These are phyloP conservation scores for Lacerta bilineata DNA, from an alignment of 2,797 vertebrate genomes.

Conservation along the genomic window DNA sequence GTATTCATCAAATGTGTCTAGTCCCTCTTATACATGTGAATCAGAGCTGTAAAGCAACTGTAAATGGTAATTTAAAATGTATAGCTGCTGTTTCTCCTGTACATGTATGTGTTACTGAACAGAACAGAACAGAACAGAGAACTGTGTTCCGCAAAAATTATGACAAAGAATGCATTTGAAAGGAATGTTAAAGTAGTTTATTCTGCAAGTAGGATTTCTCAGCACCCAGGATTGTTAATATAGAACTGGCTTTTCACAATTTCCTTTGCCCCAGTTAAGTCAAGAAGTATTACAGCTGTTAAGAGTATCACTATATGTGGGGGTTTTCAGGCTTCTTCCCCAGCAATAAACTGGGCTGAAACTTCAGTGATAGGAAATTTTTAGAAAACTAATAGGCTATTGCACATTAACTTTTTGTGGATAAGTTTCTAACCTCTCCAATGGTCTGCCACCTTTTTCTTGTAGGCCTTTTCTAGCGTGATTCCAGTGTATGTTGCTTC, in stretches of 20 bases:
- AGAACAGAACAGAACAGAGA: neutral
- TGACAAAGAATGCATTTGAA: slow-evolving; percentile 10
- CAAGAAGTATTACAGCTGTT: slow-evolving; percentile 68
- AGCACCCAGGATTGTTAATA: slow-evolving; percentile 57
- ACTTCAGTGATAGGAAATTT: neutral
- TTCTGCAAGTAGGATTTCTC: slow-evolving; percentile 54
- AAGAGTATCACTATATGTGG: neutral
- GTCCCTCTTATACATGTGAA: neutral
- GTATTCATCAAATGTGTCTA: neutral
- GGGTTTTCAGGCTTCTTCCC: neutral
- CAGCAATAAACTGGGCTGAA: slow-evolving; percentile 7
- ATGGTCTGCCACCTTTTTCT: neutral
- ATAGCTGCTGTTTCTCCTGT: neutral
- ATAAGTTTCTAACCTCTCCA: neutral
- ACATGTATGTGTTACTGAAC: neutral
- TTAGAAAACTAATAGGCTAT: neutral
- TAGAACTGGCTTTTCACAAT: slow-evolving; percentile 63
- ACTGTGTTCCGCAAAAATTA: slow-evolving; percentile 34
- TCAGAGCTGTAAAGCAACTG: neutral
- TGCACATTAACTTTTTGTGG: neutral
- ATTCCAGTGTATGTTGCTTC: neutral
- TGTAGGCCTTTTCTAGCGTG: neutral
- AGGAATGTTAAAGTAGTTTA: slow-evolving; percentile 44
- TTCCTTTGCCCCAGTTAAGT: slow-evolving; percentile 76
- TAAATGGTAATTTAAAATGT: neutral